A percentile compares a stretch with the other conserved stretches of the same genome.
Conservation (phyloP, 2,797 vertebrate species). For the Neosilurus mollespiculum region DNA sequence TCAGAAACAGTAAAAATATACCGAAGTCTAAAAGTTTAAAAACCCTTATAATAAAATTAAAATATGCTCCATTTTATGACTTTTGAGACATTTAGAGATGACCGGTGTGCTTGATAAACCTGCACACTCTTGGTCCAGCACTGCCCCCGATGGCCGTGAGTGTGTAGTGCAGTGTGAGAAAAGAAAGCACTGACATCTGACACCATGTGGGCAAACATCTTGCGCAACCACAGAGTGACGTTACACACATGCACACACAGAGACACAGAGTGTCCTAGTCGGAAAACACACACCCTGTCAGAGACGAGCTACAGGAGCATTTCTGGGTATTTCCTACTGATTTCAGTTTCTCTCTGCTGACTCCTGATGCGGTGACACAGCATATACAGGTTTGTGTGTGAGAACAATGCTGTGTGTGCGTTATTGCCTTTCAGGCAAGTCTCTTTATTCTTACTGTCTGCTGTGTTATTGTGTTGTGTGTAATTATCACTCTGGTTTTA, state of each 20-base stretch:
- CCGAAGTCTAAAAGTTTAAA: background rate
- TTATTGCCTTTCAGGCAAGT: slow-evolving; percentile 27
- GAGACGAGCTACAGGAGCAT: slow-evolving; percentile 14
- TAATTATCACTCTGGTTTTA: slow-evolving; percentile 17
- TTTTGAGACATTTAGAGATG: background rate
- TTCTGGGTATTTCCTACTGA: slow-evolving; percentile 15
- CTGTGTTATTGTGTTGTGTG: slow-evolving; percentile 7
- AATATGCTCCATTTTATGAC: background rate
- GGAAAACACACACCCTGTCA: slow-evolving; percentile 25
- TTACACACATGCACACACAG: slow-evolving; percentile 52
- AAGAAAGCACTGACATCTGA: slow-evolving; percentile 42
- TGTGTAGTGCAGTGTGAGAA: slow-evolving; percentile 39
- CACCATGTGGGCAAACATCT: slow-evolving; percentile 67
- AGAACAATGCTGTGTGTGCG: slow-evolving; percentile 13
- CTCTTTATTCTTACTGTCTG: slow-evolving; percentile 19
- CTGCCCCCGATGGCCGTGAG: slow-evolving; percentile 48
- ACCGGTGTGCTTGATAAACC: background rate
- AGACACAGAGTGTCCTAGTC: slow-evolving; percentile 12
- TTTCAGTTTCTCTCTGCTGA: slow-evolving; percentile 3
- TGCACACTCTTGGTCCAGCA: slow-evolving; percentile 9
- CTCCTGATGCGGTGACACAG: slow-evolving; percentile 48
- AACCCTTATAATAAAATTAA: background rate
- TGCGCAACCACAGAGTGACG: slow-evolving; percentile 65
- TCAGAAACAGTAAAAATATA: background rate
- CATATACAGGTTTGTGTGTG: slow-evolving; percentile 59